phyloP scores from a whole-genome alignment of 2,888 invertebrate genomes.

The Tridacna crocea region DNA sequence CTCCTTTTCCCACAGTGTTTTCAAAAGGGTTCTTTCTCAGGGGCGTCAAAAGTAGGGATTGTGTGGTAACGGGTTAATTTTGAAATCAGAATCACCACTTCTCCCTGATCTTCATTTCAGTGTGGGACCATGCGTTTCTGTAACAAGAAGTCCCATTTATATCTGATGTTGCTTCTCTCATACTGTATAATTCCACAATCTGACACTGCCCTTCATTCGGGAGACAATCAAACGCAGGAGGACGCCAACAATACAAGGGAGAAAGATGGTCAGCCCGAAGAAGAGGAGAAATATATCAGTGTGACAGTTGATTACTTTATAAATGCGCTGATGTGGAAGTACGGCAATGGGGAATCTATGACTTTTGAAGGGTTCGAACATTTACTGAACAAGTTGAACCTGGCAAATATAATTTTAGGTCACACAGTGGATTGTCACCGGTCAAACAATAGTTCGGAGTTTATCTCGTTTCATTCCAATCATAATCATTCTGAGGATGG shows the following conservation, averaged over 20 bases:
- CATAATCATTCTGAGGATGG: conserved; percentile 37
- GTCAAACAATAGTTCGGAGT: conserved; percentile 27
- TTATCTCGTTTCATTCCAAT: conserved; percentile 33
- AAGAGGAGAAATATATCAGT: neutral
- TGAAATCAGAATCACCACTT: no score
- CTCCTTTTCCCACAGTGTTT: neutral
- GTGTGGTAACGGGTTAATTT: no score
- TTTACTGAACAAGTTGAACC: conserved; percentile 58
- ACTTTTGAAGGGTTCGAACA: conserved; percentile 68
- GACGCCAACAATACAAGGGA: neutral
- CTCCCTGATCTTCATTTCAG: conserved; percentile 34
- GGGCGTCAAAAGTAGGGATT: no score
- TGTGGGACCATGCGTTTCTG: conserved; percentile 41
- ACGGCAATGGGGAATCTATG: conserved; percentile 61
- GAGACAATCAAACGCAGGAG: neutral
- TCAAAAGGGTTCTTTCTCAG: neutral
- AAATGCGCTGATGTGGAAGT: conserved; percentile 57
- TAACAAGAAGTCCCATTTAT: conserved; percentile 33
- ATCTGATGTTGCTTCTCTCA: conserved; percentile 47
- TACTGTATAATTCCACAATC: conserved; percentile 19
- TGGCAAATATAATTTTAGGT: conserved; percentile 51
- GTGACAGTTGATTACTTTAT: conserved; percentile 47
- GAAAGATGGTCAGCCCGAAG: neutral
- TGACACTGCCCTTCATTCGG: neutral
- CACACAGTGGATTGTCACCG: conserved; percentile 41